Conservation (phyloP, 2,113 vertebrate species). For the Erythrocercus mccallii region DNA sequence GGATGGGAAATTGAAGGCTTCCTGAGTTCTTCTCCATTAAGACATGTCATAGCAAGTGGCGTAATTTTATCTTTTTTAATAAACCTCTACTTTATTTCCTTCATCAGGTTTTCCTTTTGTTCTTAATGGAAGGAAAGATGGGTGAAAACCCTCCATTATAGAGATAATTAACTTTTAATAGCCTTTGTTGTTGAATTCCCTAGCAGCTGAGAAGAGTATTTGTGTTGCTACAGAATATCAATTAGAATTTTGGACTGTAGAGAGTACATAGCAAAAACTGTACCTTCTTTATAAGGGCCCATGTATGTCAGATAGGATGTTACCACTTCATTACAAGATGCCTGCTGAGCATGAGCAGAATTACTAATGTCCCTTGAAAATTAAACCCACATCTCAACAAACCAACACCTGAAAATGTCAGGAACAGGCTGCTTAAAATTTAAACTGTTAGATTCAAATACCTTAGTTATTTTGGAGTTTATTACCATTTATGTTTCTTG, state of each 20-base stretch:
- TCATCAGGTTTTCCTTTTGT: background rate
- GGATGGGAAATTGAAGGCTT: background rate
- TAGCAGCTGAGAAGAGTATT: background rate
- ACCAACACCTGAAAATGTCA: background rate
- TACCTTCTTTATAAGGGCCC: background rate
- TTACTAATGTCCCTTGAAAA: background rate
- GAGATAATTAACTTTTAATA: conserved; percentile 20
- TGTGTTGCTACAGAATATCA: background rate
- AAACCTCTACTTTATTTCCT: background rate
- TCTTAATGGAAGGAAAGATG: background rate
- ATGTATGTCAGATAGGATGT: background rate
- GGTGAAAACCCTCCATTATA: background rate
- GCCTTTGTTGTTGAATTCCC: conserved; percentile 24
- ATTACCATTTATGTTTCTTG: background rate
- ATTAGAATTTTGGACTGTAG: background rate
- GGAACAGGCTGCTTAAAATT: background rate
- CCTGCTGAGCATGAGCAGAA: background rate
- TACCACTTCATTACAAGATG: background rate
- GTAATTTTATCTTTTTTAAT: background rate
- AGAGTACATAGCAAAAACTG: background rate
- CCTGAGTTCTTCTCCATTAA: background rate
- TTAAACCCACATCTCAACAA: background rate
- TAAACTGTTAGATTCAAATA: background rate
- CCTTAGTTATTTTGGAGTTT: background rate
- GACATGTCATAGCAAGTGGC: background rate